Evolutionary conservation across 2,113 vertebrate species (phyloP).

Genomic region (Monopterus albus): DNA sequence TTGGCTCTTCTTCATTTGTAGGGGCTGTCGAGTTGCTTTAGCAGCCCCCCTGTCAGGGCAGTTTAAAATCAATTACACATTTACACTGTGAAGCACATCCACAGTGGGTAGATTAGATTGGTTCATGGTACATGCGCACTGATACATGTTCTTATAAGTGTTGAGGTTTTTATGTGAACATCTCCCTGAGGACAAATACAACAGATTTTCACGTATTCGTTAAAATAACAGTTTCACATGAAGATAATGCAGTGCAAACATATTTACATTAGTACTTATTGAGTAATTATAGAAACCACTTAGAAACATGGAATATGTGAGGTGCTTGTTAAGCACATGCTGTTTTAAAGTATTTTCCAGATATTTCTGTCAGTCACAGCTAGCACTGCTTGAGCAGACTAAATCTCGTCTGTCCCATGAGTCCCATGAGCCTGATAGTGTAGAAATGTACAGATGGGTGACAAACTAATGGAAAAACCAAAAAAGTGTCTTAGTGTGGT

Average conservation of each 20-base stretch:
- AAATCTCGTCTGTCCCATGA: slow-evolving; percentile 61
- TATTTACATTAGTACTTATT: too few relatives aligned
- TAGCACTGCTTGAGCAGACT: slow-evolving; percentile 66
- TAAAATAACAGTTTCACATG: too few relatives aligned
- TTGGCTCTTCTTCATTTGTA: slow-evolving; percentile 21
- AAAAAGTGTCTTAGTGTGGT: too few relatives aligned
- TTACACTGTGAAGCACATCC: slow-evolving; percentile 43
- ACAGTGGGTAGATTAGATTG: not conserved
- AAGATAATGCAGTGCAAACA: too few relatives aligned
- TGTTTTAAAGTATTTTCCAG: slow-evolving; percentile 51
- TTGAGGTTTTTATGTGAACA: not conserved
- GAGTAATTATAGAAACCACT: too few relatives aligned
- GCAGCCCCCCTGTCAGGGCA: slow-evolving; percentile 37
- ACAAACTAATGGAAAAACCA: too few relatives aligned
- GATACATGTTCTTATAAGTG: not conserved
- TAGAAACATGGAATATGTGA: too few relatives aligned
- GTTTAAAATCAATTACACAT: slow-evolving; percentile 50
- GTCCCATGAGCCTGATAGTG: slow-evolving; percentile 20
- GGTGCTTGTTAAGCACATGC: slow-evolving; percentile 23
- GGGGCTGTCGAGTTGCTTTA: slow-evolving; percentile 31
- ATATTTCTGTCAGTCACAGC: slow-evolving; percentile 62
- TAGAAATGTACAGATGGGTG: too few relatives aligned
- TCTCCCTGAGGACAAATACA: not conserved
- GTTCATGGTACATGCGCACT: slow-evolving; percentile 2
- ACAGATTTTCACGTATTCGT: not conserved